Conservation (phyloP, 2,888 invertebrate genomes). For the Terebella lapidaria region DNA sequence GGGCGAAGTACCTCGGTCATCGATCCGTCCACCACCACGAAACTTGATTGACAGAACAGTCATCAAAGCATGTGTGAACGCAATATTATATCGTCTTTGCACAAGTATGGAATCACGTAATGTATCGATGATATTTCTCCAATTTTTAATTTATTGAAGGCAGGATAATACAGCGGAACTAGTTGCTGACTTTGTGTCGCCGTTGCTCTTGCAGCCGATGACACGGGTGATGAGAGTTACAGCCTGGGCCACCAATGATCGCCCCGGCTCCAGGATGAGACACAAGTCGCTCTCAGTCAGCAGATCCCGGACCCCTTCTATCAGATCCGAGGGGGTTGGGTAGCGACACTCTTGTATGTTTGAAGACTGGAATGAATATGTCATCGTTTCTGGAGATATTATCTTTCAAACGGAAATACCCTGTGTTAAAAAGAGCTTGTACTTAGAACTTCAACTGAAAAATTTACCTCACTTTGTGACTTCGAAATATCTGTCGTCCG, state of each 20-base stretch:
- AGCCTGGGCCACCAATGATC: slow-evolving; percentile 49
- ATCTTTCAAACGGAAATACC: too few relatives aligned
- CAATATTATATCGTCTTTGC: too few relatives aligned
- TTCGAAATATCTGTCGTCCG: too few relatives aligned
- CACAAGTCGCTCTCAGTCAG: slow-evolving; percentile 31
- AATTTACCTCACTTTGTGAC: neutral
- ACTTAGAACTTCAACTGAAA: too few relatives aligned
- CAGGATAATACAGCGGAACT: neutral
- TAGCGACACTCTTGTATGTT: too few relatives aligned
- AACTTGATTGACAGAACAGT: slow-evolving; percentile 11
- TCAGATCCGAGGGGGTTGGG: slow-evolving; percentile 32
- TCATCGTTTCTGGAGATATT: too few relatives aligned
- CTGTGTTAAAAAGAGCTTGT: too few relatives aligned
- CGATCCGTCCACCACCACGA: slow-evolving; percentile 47
- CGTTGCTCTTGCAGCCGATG: slow-evolving; percentile 43
- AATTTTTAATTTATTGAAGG: too few relatives aligned
- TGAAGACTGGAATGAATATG: too few relatives aligned
- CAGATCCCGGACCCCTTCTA: slow-evolving; percentile 25
- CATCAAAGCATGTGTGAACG: too few relatives aligned
- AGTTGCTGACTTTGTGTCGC: slow-evolving; percentile 29
- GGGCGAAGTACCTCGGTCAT: slow-evolving; percentile 54
- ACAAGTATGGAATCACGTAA: too few relatives aligned
- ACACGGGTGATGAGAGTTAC: slow-evolving; percentile 42
- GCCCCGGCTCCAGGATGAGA: slow-evolving; percentile 53
- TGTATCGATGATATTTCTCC: too few relatives aligned